phyloP scores from a whole-genome alignment of 2,113 vertebrate genomes.

The Sapajus apella region DNA sequence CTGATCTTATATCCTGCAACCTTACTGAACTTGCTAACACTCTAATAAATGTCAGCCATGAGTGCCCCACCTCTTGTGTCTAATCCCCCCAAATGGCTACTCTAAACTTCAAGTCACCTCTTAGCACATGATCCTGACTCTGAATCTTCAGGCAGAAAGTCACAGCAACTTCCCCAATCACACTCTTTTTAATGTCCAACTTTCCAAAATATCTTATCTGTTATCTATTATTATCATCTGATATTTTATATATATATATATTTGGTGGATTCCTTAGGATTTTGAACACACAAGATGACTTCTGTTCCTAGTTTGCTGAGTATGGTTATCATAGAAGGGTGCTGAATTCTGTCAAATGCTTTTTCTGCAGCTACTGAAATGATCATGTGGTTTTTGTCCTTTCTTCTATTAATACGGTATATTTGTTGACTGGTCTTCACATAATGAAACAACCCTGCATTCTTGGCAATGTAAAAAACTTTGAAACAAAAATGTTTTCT shows the following conservation, averaged over 20 bases:
- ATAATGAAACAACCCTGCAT: not conserved
- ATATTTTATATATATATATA: too few relatives aligned
- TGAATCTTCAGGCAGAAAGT: not conserved
- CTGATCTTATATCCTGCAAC: not conserved
- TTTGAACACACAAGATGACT: not conserved
- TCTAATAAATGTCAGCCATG: not conserved
- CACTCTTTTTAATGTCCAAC: not conserved
- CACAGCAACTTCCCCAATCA: not conserved
- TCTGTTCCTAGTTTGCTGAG: not conserved
- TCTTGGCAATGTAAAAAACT: not conserved
- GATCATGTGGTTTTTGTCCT: not conserved
- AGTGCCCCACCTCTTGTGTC: not conserved
- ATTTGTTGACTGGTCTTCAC: not conserved
- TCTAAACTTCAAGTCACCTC: not conserved
- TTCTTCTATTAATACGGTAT: not conserved
- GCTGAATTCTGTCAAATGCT: not conserved
- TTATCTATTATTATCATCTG: not conserved
- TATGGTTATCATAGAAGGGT: not conserved
- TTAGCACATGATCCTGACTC: not conserved
- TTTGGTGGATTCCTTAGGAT: not conserved
- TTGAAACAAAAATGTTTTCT: constrained; percentile 25
- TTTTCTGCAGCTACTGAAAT: not conserved
- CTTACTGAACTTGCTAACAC: not conserved
- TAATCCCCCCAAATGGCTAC: not conserved
- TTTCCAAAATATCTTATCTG: not conserved